A percentile compares a stretch with the other conserved stretches of the same genome.
phyloP scores from a whole-genome alignment of 2,797 vertebrate genomes.

The Semotilus atromaculatus region DNA sequence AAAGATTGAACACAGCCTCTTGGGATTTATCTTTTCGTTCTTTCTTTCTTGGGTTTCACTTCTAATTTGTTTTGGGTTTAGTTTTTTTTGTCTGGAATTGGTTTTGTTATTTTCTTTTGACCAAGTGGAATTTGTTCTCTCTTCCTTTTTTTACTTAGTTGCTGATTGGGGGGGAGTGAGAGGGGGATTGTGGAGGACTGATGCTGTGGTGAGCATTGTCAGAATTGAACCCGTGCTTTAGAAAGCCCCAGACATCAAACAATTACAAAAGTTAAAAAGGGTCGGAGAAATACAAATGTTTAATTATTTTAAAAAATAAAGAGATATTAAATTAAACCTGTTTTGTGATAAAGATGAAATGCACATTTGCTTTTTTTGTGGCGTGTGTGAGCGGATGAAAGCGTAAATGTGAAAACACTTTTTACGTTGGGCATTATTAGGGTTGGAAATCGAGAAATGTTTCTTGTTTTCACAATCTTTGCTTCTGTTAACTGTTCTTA shows the following conservation, averaged over 20 bases:
- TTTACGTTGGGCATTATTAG: neutral
- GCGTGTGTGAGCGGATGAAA: neutral
- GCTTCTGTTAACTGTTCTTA: neutral
- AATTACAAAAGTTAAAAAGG: constrained; percentile 74
- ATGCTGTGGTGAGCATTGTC: constrained; percentile 60
- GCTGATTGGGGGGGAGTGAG: constrained; percentile 55
- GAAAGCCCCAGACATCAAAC: constrained; percentile 75
- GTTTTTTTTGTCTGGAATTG: constrained; percentile 65
- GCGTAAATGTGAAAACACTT: neutral
- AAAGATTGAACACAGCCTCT: constrained; percentile 78
- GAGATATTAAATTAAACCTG: constrained; percentile 87
- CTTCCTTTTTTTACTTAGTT: constrained; percentile 66
- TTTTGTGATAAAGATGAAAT: constrained; percentile 81
- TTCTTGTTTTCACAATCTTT: neutral
- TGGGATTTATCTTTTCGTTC: constrained; percentile 70
- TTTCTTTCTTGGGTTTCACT: constrained; percentile 36
- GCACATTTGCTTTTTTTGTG: constrained; percentile 67
- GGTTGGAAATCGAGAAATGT: neutral
- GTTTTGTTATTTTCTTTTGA: constrained; percentile 71
- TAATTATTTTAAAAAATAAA: constrained; percentile 88
- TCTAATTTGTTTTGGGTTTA: constrained; percentile 57
- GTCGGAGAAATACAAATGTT: constrained; percentile 85
- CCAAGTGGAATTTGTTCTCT: constrained; percentile 73
- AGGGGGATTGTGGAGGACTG: constrained; percentile 58
- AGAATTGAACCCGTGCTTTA: constrained; percentile 70